These are phyloP conservation scores for Notodonta ziczac DNA, from an alignment of 2,888 invertebrate genomes.

Conservation along the genomic window DNA sequence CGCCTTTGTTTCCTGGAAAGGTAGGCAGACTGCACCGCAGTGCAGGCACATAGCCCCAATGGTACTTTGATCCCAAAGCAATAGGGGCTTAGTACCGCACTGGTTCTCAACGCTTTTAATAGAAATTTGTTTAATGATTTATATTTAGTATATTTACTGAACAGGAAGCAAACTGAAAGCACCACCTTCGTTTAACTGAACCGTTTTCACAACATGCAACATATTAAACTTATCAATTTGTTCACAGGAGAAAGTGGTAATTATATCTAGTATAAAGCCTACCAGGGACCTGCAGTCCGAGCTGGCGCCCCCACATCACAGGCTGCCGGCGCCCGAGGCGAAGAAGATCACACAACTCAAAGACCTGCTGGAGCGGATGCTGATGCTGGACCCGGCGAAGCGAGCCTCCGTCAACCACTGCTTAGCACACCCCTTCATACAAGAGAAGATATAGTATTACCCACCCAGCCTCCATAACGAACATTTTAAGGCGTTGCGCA, in stretches of 20 bases:
- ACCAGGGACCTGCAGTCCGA: slow-evolving; percentile 94
- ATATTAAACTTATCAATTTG: neutral
- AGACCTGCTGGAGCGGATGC: slow-evolving; percentile 95
- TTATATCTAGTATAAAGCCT: slow-evolving; percentile 95
- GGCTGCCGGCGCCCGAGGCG: slow-evolving; percentile 93
- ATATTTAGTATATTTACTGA: too few species aligned
- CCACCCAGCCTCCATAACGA: slow-evolving; percentile 3
- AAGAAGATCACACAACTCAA: slow-evolving; percentile 96
- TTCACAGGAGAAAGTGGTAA: slow-evolving; percentile 98
- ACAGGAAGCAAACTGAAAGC: too few species aligned
- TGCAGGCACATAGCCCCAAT: too few species aligned
- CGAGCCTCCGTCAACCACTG: slow-evolving; percentile 97
- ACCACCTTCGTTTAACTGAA: neutral
- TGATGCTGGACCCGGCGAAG: slow-evolving; percentile 96
- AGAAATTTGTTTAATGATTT: too few species aligned
- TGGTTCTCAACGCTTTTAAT: too few species aligned
- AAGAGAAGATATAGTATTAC: slow-evolving; percentile 91
- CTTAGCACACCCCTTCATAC: slow-evolving; percentile 96
- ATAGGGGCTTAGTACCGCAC: too few species aligned
- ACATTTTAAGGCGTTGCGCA: neutral
- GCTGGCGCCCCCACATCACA: slow-evolving; percentile 92
- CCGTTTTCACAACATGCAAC: neutral
- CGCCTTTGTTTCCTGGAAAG: too few species aligned
- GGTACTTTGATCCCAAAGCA: too few species aligned
- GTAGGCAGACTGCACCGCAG: too few species aligned